Percentiles rank a stretch among this genome's conserved stretches.
These are phyloP conservation scores for Ferrisia virgata DNA, from an alignment of 2,888 invertebrate genomes.

Conservation along the genomic window DNA sequence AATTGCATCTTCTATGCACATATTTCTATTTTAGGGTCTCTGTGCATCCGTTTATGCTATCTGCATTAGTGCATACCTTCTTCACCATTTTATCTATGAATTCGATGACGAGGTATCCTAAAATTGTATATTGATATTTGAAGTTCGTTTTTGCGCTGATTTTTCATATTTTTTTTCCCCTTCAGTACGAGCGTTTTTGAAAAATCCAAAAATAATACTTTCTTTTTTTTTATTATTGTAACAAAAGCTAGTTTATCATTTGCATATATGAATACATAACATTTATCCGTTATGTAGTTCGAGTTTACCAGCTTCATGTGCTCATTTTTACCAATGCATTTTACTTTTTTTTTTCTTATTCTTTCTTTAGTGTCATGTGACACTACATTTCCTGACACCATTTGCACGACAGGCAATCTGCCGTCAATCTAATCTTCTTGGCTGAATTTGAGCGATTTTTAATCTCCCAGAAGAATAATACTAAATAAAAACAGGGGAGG, in stretches of 20 bases:
- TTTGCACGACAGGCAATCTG: no score
- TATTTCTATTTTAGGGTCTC: no score
- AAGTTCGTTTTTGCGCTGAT: background rate
- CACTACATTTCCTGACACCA: no score
- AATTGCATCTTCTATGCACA: no score
- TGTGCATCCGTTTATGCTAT: no score
- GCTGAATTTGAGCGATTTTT: no score
- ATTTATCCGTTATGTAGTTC: background rate
- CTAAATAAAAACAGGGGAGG: no score
- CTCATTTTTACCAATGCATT: slow-evolving; percentile 9
- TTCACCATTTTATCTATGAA: no score
- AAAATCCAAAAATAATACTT: background rate
- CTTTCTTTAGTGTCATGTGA: no score
- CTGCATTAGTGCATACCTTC: no score
- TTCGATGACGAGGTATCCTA: slow-evolving; percentile 58
- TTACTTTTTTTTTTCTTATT: background rate
- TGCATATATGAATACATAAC: background rate
- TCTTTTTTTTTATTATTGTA: background rate
- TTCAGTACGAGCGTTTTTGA: background rate
- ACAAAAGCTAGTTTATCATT: background rate
- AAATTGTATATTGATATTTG: slow-evolving; percentile 50
- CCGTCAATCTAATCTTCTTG: no score
- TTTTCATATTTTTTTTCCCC: background rate
- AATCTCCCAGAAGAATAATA: no score
- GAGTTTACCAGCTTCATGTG: background rate